Conservation (phyloP, 1,140 invertebrate species). For the Lordiphosa mommai region DNA sequence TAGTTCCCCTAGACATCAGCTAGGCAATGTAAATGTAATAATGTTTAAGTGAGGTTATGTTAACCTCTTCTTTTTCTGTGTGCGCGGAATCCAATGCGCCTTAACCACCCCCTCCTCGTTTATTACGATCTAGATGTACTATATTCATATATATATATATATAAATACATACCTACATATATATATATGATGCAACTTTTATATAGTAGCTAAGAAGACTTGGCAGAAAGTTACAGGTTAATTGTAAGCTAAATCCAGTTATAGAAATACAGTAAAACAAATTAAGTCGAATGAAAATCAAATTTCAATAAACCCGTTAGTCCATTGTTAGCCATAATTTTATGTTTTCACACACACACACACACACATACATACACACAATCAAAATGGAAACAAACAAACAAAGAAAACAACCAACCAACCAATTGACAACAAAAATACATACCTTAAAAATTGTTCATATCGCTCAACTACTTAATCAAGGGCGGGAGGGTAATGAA, state of each 20-base stretch:
- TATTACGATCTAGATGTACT: conserved; percentile 36
- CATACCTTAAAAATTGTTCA: conserved; percentile 37
- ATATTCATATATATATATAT: conserved; percentile 11
- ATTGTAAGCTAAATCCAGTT: conserved; percentile 18
- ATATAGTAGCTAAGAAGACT: conserved; percentile 34
- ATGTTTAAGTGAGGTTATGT: conserved; percentile 59
- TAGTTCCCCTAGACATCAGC: background rate
- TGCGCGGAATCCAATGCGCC: conserved; percentile 4
- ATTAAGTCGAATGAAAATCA: conserved; percentile 7
- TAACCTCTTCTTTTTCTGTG: conserved; percentile 31
- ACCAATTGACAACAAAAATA: conserved; percentile 17
- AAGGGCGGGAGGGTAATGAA: no score
- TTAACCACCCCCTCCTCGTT: background rate
- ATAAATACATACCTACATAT: no score
- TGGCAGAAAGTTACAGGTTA: conserved; percentile 20
- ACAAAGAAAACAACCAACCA: conserved; percentile 14
- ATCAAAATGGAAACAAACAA: conserved; percentile 15
- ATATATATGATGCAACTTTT: conserved; percentile 8
- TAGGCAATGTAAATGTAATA: conserved; percentile 49
- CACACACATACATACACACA: background rate
- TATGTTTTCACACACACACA: conserved; percentile 4
- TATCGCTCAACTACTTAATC: no score
- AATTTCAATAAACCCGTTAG: conserved; percentile 23
- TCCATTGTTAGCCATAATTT: conserved; percentile 40
- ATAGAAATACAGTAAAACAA: background rate